Base-by-base conservation (phyloP, 2,797 vertebrate genomes). In the Chaetophractus vellerosus region DNA sequence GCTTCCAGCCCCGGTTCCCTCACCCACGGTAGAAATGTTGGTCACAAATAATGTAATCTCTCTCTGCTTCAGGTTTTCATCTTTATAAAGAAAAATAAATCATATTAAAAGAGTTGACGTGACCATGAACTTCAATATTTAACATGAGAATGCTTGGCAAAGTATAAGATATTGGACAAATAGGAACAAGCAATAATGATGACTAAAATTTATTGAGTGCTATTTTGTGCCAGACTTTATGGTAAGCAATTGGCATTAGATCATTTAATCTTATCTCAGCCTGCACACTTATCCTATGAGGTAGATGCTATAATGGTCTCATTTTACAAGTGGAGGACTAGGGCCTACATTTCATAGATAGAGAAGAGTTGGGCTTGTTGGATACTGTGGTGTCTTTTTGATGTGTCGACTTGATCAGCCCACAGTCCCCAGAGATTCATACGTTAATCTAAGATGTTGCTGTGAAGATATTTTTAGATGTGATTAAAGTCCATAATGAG, bases 71-170 rank as follows among this genome's bases (percentile, higher is more conserved):
- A n/a, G 26, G 57, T 85, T 95, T 76, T 90, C 31, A 76, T 57
- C 14, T 76, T 71, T 59, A 64, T 72, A 72, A 57, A 38, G 28
- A 36, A 71, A 31, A 28, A 41, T 61, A 64, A 80, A 19, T 41
- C 21, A 63, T 76, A 28, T 19, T 80, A 87, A 33, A 87, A 84
- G 63, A 33, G 11, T 59, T 71, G 1, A n/a, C 64, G 2, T 52
- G 24, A 90, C 24, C 38, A 16, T 26, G 38, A 64, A 84, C 72
- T 93, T 94, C 57, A 93, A 66, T 63, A 78, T 66, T 36, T 63
- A 91, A 91, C 21, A 9, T 52, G 28, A 80, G 14, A 83, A 75
- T 80, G 23, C 18, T 59, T 63, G 10, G 38, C 81, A 78, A 91
- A 91, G 9, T 26, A 59, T 50, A 88, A 79, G 63, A 15, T n/a